Evolutionary conservation across 1,140 invertebrate genomes (phyloP).

Genomic region (Drosophila saltans): DNA sequence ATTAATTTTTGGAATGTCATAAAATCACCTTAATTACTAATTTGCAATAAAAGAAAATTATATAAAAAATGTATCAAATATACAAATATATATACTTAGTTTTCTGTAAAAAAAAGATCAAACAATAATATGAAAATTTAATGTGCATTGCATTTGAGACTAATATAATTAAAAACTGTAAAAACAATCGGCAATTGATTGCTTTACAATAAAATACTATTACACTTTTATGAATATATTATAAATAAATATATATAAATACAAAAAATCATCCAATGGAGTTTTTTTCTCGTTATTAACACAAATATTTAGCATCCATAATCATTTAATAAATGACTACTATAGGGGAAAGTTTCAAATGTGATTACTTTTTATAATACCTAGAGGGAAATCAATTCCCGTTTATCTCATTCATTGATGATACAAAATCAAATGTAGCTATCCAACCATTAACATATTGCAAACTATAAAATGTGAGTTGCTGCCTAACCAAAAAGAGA

Average conservation of each 20-base stretch:
- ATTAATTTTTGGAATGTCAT: conserved; percentile 79
- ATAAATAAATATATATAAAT: conserved; percentile 29
- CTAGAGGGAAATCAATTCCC: not conserved
- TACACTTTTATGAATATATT: conserved; percentile 19
- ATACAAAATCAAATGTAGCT: no score
- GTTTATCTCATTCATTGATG: no score
- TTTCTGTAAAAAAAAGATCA: not conserved
- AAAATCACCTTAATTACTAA: conserved; percentile 66
- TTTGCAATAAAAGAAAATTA: conserved; percentile 40
- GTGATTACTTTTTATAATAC: conserved; percentile 29
- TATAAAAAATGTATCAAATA: conserved; percentile 47
- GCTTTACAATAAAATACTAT: not conserved
- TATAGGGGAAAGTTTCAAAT: conserved; percentile 36
- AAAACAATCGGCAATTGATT: no score
- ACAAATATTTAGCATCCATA: conserved; percentile 78
- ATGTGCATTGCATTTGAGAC: not conserved
- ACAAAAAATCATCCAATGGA: conserved; percentile 63
- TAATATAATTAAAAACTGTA: no score
- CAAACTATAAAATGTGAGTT: no score
- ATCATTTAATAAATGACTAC: conserved; percentile 52
- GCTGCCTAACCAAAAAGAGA: no score
- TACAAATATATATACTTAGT: conserved; percentile 18
- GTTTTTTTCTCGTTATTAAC: conserved; percentile 50
- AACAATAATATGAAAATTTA: not conserved
- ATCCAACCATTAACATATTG: no score